Percentiles rank a stretch among this genome's conserved stretches.
Conservation (phyloP, 2,113 vertebrate species). For the Meleagris gallopavo region DNA sequence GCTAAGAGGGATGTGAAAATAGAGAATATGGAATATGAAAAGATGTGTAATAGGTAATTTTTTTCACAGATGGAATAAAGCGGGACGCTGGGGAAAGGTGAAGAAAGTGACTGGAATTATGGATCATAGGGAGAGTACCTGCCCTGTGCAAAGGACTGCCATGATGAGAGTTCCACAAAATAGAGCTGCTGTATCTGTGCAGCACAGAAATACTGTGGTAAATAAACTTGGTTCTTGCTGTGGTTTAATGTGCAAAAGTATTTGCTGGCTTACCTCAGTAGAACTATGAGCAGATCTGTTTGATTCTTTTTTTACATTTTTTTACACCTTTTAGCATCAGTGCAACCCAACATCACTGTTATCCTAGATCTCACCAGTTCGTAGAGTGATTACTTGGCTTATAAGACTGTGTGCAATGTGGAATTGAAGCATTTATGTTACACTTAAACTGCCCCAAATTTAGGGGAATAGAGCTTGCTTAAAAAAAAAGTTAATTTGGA, state of each 20-base stretch:
- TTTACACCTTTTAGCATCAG: background rate
- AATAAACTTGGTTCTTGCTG: background rate
- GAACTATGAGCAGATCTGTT: background rate
- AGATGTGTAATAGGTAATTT: background rate
- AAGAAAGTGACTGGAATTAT: background rate
- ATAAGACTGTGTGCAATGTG: background rate
- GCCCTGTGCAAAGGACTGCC: background rate
- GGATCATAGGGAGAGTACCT: background rate
- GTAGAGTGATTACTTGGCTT: background rate
- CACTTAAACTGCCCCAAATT: background rate
- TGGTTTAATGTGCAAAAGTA: background rate
- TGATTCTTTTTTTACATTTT: background rate
- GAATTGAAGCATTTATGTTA: background rate
- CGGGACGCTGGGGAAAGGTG: background rate
- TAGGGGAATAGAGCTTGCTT: background rate
- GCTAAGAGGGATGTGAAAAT: background rate
- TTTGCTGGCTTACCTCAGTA: background rate
- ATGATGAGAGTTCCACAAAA: background rate
- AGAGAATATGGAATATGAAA: background rate
- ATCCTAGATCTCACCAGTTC: background rate
- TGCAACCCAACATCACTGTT: background rate
- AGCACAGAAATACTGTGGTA: accelerated
- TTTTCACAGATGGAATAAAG: background rate
- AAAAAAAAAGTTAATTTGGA: background rate
- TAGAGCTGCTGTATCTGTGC: background rate